A percentile compares a stretch with the other conserved stretches of the same genome.
These are phyloP conservation scores for Oreochromis niloticus DNA, from an alignment of 2,113 vertebrate species.

Conservation along the genomic window DNA sequence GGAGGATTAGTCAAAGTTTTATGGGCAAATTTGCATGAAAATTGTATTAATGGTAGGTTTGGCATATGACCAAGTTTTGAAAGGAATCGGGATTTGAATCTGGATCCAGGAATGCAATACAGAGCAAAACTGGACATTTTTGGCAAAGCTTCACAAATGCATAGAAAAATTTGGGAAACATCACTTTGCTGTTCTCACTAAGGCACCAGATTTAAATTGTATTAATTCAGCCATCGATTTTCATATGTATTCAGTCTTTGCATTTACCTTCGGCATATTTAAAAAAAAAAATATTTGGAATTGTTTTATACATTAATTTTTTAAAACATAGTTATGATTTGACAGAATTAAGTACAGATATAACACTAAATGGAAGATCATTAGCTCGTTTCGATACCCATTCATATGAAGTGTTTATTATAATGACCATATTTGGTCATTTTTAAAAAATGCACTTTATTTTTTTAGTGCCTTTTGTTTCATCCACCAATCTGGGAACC, in stretches of 20 bases:
- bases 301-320: background rate
- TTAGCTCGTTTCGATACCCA: background rate
- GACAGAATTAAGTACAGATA: background rate
- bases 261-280: fast-evolving
- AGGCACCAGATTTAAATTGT: background rate
- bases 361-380: background rate
- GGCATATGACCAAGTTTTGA: background rate
- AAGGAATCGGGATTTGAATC: fast-evolving
- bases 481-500: background rate
- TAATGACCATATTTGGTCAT: background rate
- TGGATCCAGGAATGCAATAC: background rate
- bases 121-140: background rate
- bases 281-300: background rate
- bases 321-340: background rate
- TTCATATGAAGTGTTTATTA: background rate
- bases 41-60: background rate
- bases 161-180: background rate
- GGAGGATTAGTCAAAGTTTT: background rate
- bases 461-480: background rate
- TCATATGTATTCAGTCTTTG: background rate
- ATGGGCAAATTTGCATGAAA: background rate
- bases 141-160: background rate
- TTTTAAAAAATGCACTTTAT: background rate
- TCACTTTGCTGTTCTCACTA: background rate
- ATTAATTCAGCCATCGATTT: background rate